A percentile compares a stretch with the other conserved stretches of the same genome.
Evolutionary conservation across 2,888 invertebrate species (phyloP).

Genomic region (Dexiosoma caninum): DNA sequence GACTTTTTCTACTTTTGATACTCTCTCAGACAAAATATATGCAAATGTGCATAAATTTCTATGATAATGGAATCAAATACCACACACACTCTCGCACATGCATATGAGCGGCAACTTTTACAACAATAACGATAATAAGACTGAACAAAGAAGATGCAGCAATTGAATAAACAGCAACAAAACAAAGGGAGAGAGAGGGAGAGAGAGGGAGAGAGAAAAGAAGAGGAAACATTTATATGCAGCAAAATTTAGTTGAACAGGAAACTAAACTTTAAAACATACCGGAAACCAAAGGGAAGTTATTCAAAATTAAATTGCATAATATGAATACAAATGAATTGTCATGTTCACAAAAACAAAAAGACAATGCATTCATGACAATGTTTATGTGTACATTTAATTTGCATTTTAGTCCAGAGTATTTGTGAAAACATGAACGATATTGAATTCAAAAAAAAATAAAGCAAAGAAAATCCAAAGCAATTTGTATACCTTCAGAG

Average conservation of each 20-base stretch:
- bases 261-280: slow-evolving; percentile 59
- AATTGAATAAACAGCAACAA: slow-evolving; percentile 38
- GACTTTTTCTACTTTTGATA: slow-evolving; percentile 1
- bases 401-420: slow-evolving; percentile 1
- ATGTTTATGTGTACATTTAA: slow-evolving; percentile 4
- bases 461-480: too few species aligned
- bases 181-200: too few species aligned
- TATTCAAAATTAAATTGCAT: slow-evolving; percentile 62
- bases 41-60: slow-evolving; percentile 43
- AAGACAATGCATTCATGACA: neutral
- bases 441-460: neutral
- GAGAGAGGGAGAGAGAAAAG: too few species aligned
- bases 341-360: slow-evolving; percentile 35
- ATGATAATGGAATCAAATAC: slow-evolving; percentile 48
- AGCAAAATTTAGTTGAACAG: slow-evolving; percentile 42
- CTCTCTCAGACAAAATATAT: slow-evolving; percentile 37
- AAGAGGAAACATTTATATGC: slow-evolving; percentile 29
- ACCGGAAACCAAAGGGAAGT: slow-evolving; percentile 58
- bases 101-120: neutral
- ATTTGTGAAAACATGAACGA: slow-evolving; percentile 1
- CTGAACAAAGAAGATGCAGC: slow-evolving; percentile 7
- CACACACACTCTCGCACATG: neutral
- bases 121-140: slow-evolving; percentile 14
- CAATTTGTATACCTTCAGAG: neutral
- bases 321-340: slow-evolving; percentile 62